A percentile compares a stretch with the other conserved stretches of the same genome.
Evolutionary conservation across 1,140 invertebrate species (phyloP).

Genomic region (Leptestheria dahalacensis): DNA sequence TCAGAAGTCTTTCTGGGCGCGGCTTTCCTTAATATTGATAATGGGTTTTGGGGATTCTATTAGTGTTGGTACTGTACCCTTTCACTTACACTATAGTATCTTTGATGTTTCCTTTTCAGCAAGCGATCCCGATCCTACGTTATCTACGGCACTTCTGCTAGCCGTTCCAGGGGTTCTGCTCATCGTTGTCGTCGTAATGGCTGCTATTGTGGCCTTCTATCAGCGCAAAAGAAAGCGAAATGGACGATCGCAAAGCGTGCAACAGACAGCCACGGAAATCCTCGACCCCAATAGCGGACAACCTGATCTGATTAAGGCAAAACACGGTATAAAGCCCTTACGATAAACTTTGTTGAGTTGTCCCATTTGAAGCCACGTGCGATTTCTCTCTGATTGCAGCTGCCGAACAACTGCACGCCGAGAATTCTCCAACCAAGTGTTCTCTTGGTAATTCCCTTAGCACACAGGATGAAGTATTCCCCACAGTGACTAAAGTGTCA

Average conservation of each 20-base stretch:
- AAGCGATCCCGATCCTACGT: constrained; percentile 6
- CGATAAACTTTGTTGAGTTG: too few relatives aligned
- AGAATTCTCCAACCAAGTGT: not conserved
- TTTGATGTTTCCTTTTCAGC: not conserved
- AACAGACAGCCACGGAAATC: not conserved
- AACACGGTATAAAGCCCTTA: constrained; percentile 3
- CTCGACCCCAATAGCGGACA: not conserved
- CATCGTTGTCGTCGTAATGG: constrained; percentile 10
- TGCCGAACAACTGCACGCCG: not conserved
- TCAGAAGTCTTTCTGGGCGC: not conserved
- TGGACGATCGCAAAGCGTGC: not conserved
- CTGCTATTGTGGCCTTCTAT: constrained; percentile 8
- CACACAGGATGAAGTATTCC: not conserved
- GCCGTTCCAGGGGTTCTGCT: constrained; percentile 10
- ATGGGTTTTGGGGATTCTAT: not conserved
- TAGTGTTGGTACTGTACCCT: not conserved
- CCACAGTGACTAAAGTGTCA: not conserved
- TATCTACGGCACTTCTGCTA: constrained; percentile 11
- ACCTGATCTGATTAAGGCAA: constrained; percentile 7
- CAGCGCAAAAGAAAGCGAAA: constrained; percentile 1
- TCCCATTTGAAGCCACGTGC: too few relatives aligned
- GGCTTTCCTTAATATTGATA: not conserved
- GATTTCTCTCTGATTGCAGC: not conserved
- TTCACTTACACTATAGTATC: not conserved
- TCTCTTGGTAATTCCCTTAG: not conserved